These are phyloP conservation scores for Cremastinae sp. DNA, from an alignment of 2,888 invertebrate species.

Conservation along the genomic window DNA sequence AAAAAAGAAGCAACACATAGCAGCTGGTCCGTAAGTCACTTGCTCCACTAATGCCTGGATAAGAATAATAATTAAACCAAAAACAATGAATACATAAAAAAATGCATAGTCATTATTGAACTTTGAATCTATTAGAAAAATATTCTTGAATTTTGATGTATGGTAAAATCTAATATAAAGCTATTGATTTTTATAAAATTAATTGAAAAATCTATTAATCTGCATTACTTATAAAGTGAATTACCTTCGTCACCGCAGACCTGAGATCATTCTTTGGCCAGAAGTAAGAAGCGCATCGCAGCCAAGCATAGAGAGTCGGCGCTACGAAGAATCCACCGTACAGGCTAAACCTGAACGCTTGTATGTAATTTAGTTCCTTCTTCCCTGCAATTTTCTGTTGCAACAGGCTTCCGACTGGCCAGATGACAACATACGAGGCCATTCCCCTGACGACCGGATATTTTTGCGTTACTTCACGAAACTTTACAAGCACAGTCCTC, in stretches of 20 bases:
- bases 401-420: slow-evolving; percentile 83
- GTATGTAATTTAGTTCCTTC: slow-evolving; percentile 78
- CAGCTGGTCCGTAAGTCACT: slow-evolving; percentile 88
- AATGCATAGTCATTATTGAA: neutral
- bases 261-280: slow-evolving; percentile 88
- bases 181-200: neutral
- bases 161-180: too few relatives aligned
- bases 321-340: slow-evolving; percentile 92
- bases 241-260: slow-evolving; percentile 88
- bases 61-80: slow-evolving; percentile 25
- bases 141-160: too few relatives aligned
- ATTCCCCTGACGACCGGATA: slow-evolving; percentile 83
- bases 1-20: slow-evolving; percentile 89
- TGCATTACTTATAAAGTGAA: neutral
- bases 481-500: slow-evolving; percentile 77
- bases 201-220: slow-evolving; percentile 16
- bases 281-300: slow-evolving; percentile 87
- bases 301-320: slow-evolving; percentile 90
- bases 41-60: slow-evolving; percentile 87
- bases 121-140: slow-evolving; percentile 1
- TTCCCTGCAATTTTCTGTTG: slow-evolving; percentile 81
- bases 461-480: slow-evolving; percentile 80
- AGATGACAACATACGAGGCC: slow-evolving; percentile 83
- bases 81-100: neutral
- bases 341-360: slow-evolving; percentile 87